Evolutionary conservation across 2,113 vertebrate species (phyloP).

Genomic region (Ahaetulla prasina): DNA sequence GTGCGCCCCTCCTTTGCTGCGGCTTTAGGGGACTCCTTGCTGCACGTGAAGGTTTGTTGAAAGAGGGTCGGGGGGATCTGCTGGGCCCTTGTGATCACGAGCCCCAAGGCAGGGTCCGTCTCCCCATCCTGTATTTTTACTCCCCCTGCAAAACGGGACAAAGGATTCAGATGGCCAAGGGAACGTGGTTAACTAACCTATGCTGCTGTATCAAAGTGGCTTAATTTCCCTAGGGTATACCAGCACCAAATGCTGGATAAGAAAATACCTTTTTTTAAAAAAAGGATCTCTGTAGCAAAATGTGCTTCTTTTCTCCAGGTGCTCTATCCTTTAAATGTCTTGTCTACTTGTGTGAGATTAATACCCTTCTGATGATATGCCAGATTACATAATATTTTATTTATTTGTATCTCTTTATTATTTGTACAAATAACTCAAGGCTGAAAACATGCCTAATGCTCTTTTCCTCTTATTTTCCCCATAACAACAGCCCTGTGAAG

Average conservation of each 20-base stretch:
- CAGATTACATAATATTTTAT: background rate
- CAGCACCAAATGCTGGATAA: background rate
- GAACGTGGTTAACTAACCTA: background rate
- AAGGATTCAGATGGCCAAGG: background rate
- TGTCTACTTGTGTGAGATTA: background rate
- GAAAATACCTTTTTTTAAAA: background rate
- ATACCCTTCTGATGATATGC: background rate
- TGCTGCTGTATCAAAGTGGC: background rate
- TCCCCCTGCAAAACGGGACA: background rate
- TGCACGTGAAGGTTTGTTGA: background rate
- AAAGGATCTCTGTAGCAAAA: background rate
- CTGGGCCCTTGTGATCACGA: background rate
- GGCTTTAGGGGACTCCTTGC: background rate
- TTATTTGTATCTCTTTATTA: background rate
- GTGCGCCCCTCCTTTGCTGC: background rate
- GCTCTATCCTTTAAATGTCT: background rate
- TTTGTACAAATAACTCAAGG: background rate
- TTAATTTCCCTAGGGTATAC: background rate
- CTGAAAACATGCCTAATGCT: background rate
- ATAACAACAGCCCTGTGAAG: background rate
- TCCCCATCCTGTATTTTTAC: background rate
- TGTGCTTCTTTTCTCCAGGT: background rate
- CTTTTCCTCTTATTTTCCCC: background rate
- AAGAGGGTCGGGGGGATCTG: accelerated
- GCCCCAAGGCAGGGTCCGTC: background rate